These are phyloP conservation scores for Xestoiulus laeticollis DNA, from an alignment of 2,888 invertebrate genomes.

Conservation along the genomic window DNA sequence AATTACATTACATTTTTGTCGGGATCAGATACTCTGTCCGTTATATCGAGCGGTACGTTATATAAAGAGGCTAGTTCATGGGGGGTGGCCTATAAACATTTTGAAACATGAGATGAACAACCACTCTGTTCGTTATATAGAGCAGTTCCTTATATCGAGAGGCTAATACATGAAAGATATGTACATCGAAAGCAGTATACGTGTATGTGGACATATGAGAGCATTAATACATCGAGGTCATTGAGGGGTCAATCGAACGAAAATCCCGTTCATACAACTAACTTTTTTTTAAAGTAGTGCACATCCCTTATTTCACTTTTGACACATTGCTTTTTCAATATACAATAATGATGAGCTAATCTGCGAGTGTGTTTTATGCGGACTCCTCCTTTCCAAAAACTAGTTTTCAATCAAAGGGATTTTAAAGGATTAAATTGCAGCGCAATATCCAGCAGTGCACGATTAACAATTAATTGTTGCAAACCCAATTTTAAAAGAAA, in stretches of 20 bases:
- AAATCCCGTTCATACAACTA: background rate
- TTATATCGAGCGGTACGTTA: too few species aligned
- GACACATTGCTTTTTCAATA: background rate
- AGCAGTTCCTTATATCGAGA: too few species aligned
- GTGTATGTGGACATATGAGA: too few species aligned
- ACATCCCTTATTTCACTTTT: background rate
- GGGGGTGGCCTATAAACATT: too few species aligned
- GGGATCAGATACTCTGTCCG: too few species aligned
- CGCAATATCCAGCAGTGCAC: background rate
- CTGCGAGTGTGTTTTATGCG: background rate
- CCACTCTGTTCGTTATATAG: too few species aligned
- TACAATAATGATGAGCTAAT: background rate
- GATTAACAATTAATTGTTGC: background rate
- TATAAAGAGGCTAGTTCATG: too few species aligned
- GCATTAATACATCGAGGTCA: background rate
- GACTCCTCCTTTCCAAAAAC: background rate
- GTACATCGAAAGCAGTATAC: too few species aligned
- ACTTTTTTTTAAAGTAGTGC: background rate
- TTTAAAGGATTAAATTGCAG: background rate
- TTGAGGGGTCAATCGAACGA: background rate
- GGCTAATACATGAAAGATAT: too few species aligned
- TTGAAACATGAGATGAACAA: too few species aligned
- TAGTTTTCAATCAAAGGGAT: background rate
- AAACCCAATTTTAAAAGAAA: background rate
- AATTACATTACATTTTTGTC: too few species aligned